phyloP scores from a whole-genome alignment of 2,113 vertebrate genomes.

The Nansenia antarctica region DNA sequence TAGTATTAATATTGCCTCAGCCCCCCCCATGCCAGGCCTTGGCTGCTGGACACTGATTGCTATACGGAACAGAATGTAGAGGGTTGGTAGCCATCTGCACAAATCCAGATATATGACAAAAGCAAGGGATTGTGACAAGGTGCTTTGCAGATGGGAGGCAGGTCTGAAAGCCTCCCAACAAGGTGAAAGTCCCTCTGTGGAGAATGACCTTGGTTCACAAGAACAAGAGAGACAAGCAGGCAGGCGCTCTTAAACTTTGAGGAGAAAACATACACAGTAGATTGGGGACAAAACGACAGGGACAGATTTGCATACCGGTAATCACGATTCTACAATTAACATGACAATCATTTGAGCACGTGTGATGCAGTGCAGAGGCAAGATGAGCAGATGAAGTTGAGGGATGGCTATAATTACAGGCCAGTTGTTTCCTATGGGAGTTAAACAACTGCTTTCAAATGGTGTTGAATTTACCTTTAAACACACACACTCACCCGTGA shows the following conservation, averaged over 20 bases:
- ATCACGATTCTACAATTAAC: background rate
- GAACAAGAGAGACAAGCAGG: background rate
- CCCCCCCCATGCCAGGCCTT: background rate
- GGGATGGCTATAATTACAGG: background rate
- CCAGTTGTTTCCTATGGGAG: background rate
- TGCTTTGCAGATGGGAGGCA: slow-evolving; percentile 34
- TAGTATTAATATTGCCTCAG: background rate
- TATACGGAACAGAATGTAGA: background rate
- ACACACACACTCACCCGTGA: slow-evolving; percentile 31
- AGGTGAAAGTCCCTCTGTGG: slow-evolving; percentile 21
- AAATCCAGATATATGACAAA: slow-evolving; percentile 39
- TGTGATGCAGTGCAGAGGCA: background rate
- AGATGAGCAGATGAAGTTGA: background rate
- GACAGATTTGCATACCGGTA: background rate
- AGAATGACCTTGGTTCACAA: slow-evolving; percentile 9
- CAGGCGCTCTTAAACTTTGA: background rate
- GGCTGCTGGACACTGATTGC: slow-evolving; percentile 18
- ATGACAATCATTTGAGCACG: background rate
- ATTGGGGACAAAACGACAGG: background rate
- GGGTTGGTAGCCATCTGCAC: slow-evolving; percentile 29
- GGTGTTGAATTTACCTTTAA: background rate
- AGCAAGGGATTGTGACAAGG: slow-evolving; percentile 47
- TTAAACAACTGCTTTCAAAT: background rate
- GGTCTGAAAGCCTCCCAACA: slow-evolving; percentile 34
- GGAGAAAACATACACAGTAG: background rate